Percentiles rank a stretch among this genome's conserved stretches.
These are phyloP conservation scores for Perodicticus potto DNA, from an alignment of 2,797 vertebrate genomes.

Conservation along the genomic window DNA sequence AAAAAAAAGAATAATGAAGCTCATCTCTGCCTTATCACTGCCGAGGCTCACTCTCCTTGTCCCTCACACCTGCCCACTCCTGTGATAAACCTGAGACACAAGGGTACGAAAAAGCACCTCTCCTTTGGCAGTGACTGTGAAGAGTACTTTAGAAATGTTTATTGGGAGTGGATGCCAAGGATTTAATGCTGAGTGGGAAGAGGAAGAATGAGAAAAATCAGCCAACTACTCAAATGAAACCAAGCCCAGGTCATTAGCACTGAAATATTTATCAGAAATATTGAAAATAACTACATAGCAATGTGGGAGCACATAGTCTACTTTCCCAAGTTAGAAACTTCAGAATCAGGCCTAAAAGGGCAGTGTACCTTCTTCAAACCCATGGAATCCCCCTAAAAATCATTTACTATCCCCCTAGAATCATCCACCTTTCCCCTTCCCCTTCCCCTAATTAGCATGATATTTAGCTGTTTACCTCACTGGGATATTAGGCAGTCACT, in stretches of 20 bases:
- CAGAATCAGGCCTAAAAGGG: not conserved
- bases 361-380: no score
- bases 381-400: no score
- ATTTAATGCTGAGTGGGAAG: constrained; percentile 33
- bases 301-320: not conserved
- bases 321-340: not conserved
- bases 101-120: not conserved
- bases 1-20: no score
- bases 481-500: no score
- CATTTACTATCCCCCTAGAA: no score
- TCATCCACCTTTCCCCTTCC: no score
- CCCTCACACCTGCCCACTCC: not conserved
- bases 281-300: not conserved
- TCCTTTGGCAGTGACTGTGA: not conserved
- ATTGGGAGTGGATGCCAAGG: not conserved
- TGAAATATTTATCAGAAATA: constrained; percentile 23
- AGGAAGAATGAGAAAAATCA: constrained; percentile 27
- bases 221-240: not conserved
- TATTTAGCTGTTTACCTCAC: no score
- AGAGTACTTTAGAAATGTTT: not conserved
- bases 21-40: accelerated
- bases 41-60: not conserved
- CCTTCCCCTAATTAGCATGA: no score
- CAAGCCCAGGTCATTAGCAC: constrained; percentile 16
- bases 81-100: not conserved